Conservation (phyloP, 1,140 invertebrate genomes). For the Lithobius niger region DNA sequence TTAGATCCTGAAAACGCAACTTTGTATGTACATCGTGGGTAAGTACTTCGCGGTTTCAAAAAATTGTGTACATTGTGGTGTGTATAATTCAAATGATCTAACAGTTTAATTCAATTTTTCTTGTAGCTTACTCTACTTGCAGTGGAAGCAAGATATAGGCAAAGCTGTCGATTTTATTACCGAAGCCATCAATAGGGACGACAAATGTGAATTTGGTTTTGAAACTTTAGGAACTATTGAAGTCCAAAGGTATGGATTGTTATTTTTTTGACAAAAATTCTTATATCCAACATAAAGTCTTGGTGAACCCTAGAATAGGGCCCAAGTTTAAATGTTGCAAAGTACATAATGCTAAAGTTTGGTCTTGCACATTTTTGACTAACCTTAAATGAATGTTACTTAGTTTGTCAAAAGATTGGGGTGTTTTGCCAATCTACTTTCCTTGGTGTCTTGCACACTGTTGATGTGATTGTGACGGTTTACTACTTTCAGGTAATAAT, state of each 20-base stretch:
- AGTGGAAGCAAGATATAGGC: slow-evolving; percentile 66
- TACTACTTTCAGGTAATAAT: no score
- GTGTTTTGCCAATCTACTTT: no score
- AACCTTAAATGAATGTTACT: no score
- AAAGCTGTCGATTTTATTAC: slow-evolving; percentile 61
- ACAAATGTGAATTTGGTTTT: slow-evolving; percentile 85
- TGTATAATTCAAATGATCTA: not conserved
- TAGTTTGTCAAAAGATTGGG: no score
- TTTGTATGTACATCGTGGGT: slow-evolving; percentile 69
- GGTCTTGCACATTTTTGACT: no score
- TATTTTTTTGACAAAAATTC: not conserved
- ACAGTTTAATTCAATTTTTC: slow-evolving; percentile 11
- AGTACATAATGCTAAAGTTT: no score
- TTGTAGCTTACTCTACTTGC: slow-evolving; percentile 52
- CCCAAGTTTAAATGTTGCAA: no score
- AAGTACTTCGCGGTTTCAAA: slow-evolving; percentile 12
- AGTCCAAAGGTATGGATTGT: slow-evolving; percentile 60
- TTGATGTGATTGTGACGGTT: no score
- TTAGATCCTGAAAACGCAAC: slow-evolving; percentile 74
- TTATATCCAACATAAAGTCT: no score
- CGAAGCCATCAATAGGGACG: slow-evolving; percentile 71
- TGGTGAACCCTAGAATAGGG: no score
- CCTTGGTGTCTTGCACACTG: no score
- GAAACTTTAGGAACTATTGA: slow-evolving; percentile 88
- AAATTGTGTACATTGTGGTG: not conserved